phyloP scores from a whole-genome alignment of 2,888 invertebrate species.

The Platycheirus rosarum region DNA sequence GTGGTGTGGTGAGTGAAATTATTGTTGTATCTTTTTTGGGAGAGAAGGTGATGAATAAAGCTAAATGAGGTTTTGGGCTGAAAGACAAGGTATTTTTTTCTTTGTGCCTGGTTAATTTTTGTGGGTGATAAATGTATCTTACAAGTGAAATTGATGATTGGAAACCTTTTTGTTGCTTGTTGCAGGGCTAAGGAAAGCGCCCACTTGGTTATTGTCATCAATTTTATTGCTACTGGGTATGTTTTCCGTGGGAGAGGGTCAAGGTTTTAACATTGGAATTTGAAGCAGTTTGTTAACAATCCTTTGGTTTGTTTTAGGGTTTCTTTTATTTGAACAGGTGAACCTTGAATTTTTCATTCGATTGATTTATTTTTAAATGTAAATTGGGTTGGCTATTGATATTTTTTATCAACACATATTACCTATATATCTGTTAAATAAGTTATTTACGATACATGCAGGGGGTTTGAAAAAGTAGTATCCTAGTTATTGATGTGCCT shows the following conservation, averaged over 20 bases:
- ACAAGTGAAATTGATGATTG: constrained; percentile 67
- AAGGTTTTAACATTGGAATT: constrained; percentile 31
- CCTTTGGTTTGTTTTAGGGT: background rate
- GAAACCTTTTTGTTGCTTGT: constrained; percentile 52
- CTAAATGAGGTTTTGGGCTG: constrained; percentile 38
- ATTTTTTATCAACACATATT: too few relatives aligned
- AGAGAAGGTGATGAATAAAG: constrained; percentile 59
- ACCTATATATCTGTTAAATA: too few relatives aligned
- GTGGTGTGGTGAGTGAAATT: constrained; percentile 41
- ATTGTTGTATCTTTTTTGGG: constrained; percentile 18
- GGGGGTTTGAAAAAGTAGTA: too few relatives aligned
- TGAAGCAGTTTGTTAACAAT: constrained; percentile 10
- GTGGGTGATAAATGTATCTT: constrained; percentile 64
- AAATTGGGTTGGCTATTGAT: too few relatives aligned
- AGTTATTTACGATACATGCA: too few relatives aligned
- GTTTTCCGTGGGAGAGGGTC: constrained; percentile 27
- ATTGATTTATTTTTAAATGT: background rate
- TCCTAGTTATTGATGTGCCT: too few relatives aligned
- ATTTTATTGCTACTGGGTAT: constrained; percentile 49
- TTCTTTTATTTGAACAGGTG: background rate
- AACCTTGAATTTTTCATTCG: constrained; percentile 15
- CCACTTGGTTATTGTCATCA: constrained; percentile 33
- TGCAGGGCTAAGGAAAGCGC: background rate
- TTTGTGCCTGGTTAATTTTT: constrained; percentile 35
- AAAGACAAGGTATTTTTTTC: background rate